phyloP scores from a whole-genome alignment of 1,140 invertebrate species.

The Drosophila lini region DNA sequence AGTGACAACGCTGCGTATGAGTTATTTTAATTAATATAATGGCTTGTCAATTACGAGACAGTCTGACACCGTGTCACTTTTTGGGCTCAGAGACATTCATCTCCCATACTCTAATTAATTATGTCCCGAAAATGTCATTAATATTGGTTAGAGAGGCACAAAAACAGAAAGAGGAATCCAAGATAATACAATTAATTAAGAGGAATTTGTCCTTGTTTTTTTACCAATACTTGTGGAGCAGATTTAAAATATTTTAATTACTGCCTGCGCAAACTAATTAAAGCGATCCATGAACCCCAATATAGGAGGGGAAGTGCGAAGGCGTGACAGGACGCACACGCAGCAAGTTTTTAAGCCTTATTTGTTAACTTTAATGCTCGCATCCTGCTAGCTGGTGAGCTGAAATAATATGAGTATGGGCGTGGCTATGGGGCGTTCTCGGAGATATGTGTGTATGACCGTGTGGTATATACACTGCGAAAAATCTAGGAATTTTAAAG shows the following conservation, averaged over 20 bases:
- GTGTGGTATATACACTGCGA: neutral
- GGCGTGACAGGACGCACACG: constrained; percentile 36
- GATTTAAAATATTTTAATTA: constrained; percentile 73
- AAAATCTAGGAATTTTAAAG: neutral
- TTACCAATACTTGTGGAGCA: constrained; percentile 37
- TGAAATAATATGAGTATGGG: constrained; percentile 27
- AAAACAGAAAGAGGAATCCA: constrained; percentile 2
- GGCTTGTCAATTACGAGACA: constrained; percentile 73
- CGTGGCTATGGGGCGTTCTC: constrained; percentile 6
- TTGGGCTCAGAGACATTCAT: constrained; percentile 35
- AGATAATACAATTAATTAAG: constrained; percentile 64
- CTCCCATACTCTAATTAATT: constrained; percentile 66
- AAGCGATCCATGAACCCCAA: constrained; percentile 35
- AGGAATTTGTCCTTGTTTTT: constrained; percentile 23
- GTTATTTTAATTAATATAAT: constrained; percentile 83
- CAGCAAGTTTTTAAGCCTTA: constrained; percentile 77
- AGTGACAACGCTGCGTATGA: constrained; percentile 58
- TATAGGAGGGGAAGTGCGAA: constrained; percentile 10
- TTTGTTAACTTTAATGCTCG: constrained; percentile 74
- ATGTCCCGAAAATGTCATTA: constrained; percentile 51
- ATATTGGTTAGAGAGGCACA: constrained; percentile 45
- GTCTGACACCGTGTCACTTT: constrained; percentile 64
- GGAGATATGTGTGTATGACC: neutral
- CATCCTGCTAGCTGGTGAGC: constrained; percentile 17
- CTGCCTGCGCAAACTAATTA: constrained; percentile 67